Percentiles rank a stretch among this genome's conserved stretches.
These are phyloP conservation scores for Atopsyche davidsoni DNA, from an alignment of 1,140 invertebrate genomes.

Conservation along the genomic window DNA sequence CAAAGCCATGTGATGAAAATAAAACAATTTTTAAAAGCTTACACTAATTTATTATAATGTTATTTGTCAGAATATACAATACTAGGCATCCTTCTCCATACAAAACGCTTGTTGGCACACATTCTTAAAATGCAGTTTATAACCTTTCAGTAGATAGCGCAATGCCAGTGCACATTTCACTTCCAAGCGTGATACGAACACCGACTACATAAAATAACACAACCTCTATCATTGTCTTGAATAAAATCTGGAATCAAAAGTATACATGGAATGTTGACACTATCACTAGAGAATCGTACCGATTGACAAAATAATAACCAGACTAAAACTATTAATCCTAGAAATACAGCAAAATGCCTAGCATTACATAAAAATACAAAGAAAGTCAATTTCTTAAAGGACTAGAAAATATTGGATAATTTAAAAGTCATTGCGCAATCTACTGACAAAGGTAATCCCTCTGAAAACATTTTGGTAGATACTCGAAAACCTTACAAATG, in stretches of 20 bases:
- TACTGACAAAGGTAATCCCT: no score
- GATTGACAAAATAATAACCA: neutral
- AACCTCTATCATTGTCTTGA: slow-evolving; percentile 13
- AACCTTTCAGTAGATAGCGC: slow-evolving; percentile 19
- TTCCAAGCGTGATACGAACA: slow-evolving; percentile 2
- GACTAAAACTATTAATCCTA: neutral
- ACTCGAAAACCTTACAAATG: no score
- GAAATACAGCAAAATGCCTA: slow-evolving; percentile 14
- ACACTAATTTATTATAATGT: slow-evolving; percentile 28
- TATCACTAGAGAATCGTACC: neutral
- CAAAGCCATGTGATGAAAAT: no score
- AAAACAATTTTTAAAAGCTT: slow-evolving; percentile 23
- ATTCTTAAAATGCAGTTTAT: slow-evolving; percentile 7
- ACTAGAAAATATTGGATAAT: slow-evolving; percentile 23
- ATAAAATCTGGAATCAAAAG: slow-evolving; percentile 14
- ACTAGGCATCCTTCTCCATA: slow-evolving; percentile 12
- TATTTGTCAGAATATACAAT: slow-evolving; percentile 28
- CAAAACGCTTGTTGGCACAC: slow-evolving; percentile 22
- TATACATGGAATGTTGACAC: slow-evolving; percentile 16
- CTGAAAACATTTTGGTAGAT: no score
- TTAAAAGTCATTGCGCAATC: slow-evolving; percentile 23
- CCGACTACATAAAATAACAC: slow-evolving; percentile 7
- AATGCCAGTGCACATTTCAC: slow-evolving; percentile 6
- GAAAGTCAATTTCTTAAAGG: slow-evolving; percentile 17
- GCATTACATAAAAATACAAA: slow-evolving; percentile 16